These are phyloP conservation scores for Tympanoctomys barrerae DNA, from an alignment of 2,797 vertebrate genomes.

Conservation along the genomic window DNA sequence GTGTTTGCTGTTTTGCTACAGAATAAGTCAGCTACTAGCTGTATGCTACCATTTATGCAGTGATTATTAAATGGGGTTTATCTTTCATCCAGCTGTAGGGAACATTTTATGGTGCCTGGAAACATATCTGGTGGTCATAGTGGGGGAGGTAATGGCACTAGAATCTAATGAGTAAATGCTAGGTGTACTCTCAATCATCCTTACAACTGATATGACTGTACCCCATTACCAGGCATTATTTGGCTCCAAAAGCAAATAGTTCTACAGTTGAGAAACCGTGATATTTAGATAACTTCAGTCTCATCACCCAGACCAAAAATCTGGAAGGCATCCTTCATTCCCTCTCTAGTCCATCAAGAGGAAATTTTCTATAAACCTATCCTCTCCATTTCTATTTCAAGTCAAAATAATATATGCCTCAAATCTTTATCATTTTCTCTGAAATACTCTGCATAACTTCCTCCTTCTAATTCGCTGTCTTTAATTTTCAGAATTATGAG, in stretches of 20 bases:
- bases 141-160: background rate
- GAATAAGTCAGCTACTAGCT: background rate
- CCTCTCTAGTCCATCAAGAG: background rate
- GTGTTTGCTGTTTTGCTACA: background rate
- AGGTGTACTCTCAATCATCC: background rate
- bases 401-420: constrained; percentile 1
- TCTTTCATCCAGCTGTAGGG: background rate
- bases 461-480: background rate
- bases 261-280: background rate
- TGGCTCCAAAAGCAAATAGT: background rate
- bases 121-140: background rate
- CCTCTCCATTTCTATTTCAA: constrained; percentile 7
- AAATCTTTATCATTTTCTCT: constrained; percentile 8
- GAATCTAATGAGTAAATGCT: background rate
- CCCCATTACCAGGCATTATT: background rate
- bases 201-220: background rate
- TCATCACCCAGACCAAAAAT: background rate
- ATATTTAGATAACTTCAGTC: constrained; percentile 23
- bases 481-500: constrained; percentile 28
- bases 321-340: background rate
- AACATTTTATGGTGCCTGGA: background rate
- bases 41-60: background rate
- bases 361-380: background rate
- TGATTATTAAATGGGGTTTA: background rate
- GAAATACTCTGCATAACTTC: background rate